Evolutionary conservation across 1,140 invertebrate genomes (phyloP).

Genomic region (Polyergus mexicanus): DNA sequence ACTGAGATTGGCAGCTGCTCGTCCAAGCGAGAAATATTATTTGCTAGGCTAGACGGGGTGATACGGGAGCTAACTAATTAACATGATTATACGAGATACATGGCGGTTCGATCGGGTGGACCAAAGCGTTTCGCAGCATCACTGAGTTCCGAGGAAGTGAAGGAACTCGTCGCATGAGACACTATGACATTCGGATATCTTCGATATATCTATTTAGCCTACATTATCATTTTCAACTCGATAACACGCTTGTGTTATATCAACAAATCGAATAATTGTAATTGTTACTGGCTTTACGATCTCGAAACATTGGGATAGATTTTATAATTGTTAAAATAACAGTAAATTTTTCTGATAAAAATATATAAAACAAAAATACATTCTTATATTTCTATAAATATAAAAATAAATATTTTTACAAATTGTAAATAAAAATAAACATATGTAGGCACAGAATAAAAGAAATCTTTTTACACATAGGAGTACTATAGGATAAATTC

Average conservation of each 20-base stretch:
- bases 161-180: constrained; percentile 32
- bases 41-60: constrained; percentile 57
- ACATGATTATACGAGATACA: constrained; percentile 69
- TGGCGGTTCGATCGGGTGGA: constrained; percentile 63
- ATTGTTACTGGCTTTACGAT: neutral
- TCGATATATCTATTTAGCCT: constrained; percentile 28
- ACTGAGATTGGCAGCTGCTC: constrained; percentile 48
- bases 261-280: neutral
- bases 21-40: constrained; percentile 55
- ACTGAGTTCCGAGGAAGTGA: constrained; percentile 20
- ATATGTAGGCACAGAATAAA: neutral
- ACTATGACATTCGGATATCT: constrained; percentile 46
- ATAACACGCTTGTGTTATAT: constrained; percentile 4
- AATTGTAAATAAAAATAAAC: constrained; percentile 3
- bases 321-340: neutral
- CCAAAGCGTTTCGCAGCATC: constrained; percentile 56
- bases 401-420: constrained; percentile 4
- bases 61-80: constrained; percentile 67
- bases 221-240: constrained; percentile 30
- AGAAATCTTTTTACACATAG: no score
- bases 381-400: neutral
- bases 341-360: neutral
- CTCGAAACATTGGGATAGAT: neutral
- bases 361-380: neutral
- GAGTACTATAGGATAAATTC: no score